These are phyloP conservation scores for Tinamus major DNA, from an alignment of 2,797 vertebrate genomes.

Conservation along the genomic window DNA sequence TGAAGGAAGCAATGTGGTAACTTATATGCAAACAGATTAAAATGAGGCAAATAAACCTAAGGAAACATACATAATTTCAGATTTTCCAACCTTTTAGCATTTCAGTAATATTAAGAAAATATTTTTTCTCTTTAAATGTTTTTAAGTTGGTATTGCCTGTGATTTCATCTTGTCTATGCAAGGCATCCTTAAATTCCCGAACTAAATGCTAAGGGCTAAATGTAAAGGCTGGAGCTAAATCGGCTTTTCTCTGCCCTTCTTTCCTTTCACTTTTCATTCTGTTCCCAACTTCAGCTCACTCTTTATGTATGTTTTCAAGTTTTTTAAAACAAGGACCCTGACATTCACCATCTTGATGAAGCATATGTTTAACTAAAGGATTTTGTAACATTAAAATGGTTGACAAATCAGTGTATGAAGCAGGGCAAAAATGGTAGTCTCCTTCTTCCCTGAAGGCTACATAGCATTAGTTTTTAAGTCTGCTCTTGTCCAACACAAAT, in stretches of 20 bases:
- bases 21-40: neutral
- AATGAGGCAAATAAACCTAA: neutral
- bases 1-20: neutral
- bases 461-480: neutral
- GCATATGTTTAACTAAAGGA: neutral
- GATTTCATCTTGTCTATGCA: neutral
- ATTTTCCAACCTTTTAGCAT: neutral
- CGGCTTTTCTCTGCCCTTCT: slow-evolving; percentile 1
- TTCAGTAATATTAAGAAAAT: neutral
- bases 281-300: neutral
- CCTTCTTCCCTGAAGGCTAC: neutral
- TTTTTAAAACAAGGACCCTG: neutral
- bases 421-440: neutral
- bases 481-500: neutral
- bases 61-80: neutral
- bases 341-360: neutral
- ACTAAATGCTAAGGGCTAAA: neutral
- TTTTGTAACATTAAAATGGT: neutral
- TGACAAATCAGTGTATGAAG: neutral
- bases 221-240: neutral
- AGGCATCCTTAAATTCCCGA: neutral
- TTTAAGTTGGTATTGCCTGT: neutral
- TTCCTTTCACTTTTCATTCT: neutral
- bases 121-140: neutral
- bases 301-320: neutral